phyloP scores from a whole-genome alignment of 2,113 vertebrate genomes.

The Menura novaehollandiae region DNA sequence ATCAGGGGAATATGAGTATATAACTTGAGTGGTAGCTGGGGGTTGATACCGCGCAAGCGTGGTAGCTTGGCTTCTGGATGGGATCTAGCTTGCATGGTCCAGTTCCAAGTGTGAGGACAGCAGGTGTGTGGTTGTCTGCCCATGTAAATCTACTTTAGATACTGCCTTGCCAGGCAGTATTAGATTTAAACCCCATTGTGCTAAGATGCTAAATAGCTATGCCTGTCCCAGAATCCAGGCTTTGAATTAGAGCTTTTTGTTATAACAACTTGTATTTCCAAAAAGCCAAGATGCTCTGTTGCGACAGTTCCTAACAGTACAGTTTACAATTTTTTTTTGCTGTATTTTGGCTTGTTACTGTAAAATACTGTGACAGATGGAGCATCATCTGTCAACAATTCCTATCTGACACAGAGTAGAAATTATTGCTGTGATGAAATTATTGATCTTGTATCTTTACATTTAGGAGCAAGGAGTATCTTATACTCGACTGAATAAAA shows the following conservation, averaged over 20 bases:
- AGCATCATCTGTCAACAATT: constrained; percentile 64
- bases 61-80: background rate
- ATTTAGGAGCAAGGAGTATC: constrained; percentile 30
- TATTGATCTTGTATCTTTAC: constrained; percentile 53
- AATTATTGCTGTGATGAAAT: constrained; percentile 52
- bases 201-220: background rate
- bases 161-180: background rate
- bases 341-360: constrained; percentile 54
- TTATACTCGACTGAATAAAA: constrained; percentile 14
- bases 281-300: background rate
- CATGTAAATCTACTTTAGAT: background rate
- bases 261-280: constrained; percentile 11
- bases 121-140: background rate
- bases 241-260: background rate
- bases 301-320: background rate
- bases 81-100: background rate
- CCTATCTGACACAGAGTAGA: constrained; percentile 45
- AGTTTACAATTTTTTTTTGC: constrained; percentile 3
- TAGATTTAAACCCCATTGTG: background rate
- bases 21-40: background rate
- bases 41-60: background rate
- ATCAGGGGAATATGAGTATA: background rate
- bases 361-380: constrained; percentile 69
- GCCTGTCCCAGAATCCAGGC: background rate
- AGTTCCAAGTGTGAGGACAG: background rate